Conservation (phyloP, 2,888 invertebrate species). For the Flexamia atlantica region DNA sequence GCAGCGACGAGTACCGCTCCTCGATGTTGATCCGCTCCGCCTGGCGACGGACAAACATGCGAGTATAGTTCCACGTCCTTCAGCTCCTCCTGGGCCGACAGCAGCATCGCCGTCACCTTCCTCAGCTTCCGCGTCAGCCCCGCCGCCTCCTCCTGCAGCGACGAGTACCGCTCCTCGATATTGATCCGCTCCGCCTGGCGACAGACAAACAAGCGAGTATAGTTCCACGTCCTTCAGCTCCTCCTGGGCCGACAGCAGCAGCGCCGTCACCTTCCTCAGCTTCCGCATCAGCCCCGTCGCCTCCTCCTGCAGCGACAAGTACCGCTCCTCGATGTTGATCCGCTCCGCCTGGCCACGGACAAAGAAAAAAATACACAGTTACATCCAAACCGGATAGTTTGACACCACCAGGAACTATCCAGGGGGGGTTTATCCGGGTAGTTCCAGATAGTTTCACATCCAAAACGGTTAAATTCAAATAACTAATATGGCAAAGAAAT, state of each 20-base stretch:
- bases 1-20: conserved; percentile 95
- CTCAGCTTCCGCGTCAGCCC: conserved; percentile 96
- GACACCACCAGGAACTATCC: too few relatives aligned
- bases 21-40: conserved; percentile 96
- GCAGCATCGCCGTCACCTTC: conserved; percentile 90
- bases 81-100: conserved; percentile 91
- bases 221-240: conserved; percentile 91
- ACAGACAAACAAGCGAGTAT: too few relatives aligned
- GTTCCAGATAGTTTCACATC: too few relatives aligned
- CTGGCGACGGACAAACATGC: conserved; percentile 72
- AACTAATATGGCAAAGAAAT: too few relatives aligned
- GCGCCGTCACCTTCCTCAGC: conserved; percentile 91
- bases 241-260: conserved; percentile 91
- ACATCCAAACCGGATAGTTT: too few relatives aligned
- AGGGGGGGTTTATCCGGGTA: too few relatives aligned
- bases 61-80: conserved; percentile 83
- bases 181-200: conserved; percentile 91
- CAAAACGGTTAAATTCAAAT: too few relatives aligned
- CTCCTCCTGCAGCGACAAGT: conserved; percentile 96
- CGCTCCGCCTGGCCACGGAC: conserved; percentile 84
- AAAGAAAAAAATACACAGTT: conserved; percentile 40
- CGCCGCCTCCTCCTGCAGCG: conserved; percentile 95
- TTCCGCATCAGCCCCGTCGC: conserved; percentile 95
- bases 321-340: conserved; percentile 95
- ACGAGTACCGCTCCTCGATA: conserved; percentile 96